Conservation (phyloP, 2,797 vertebrate species). For the Ctenochaetus hawaiiensis region DNA sequence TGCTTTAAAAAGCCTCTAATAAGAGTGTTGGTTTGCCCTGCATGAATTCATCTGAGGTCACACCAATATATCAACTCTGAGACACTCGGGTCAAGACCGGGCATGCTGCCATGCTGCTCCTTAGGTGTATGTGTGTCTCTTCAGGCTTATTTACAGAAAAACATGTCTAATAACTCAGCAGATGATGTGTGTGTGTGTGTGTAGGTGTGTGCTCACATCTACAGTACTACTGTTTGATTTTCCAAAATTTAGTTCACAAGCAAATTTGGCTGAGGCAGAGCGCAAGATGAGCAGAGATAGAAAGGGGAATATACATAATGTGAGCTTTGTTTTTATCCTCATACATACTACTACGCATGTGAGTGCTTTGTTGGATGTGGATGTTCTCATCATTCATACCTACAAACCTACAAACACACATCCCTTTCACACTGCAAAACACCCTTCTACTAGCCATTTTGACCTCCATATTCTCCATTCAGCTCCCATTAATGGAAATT, state of each 20-base stretch:
- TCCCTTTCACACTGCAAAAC: conserved; percentile 31
- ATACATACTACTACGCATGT: conserved; percentile 16
- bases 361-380: conserved; percentile 40
- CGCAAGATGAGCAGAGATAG: conserved; percentile 7
- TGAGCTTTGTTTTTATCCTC: conserved; percentile 22
- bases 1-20: conserved; percentile 64
- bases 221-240: conserved; percentile 7
- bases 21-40: conserved; percentile 61
- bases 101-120: conserved; percentile 48
- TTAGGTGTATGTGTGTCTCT: conserved; percentile 22
- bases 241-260: conserved; percentile 24
- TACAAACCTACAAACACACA: conserved; percentile 32
- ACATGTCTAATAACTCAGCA: conserved; percentile 43
- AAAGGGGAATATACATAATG: conserved; percentile 15
- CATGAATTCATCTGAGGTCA: conserved; percentile 60
- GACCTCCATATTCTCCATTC: conserved; percentile 49
- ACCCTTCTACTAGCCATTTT: conserved; percentile 39
- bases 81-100: conserved; percentile 65
- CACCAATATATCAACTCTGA: conserved; percentile 62
- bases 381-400: conserved; percentile 33
- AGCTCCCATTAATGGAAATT: conserved; percentile 56
- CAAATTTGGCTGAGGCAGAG: conserved; percentile 17
- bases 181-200: conserved; percentile 33
- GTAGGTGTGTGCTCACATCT: conserved; percentile 2
- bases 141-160: conserved; percentile 60